phyloP scores from a whole-genome alignment of 2,113 vertebrate genomes.

The Mobula hypostoma region DNA sequence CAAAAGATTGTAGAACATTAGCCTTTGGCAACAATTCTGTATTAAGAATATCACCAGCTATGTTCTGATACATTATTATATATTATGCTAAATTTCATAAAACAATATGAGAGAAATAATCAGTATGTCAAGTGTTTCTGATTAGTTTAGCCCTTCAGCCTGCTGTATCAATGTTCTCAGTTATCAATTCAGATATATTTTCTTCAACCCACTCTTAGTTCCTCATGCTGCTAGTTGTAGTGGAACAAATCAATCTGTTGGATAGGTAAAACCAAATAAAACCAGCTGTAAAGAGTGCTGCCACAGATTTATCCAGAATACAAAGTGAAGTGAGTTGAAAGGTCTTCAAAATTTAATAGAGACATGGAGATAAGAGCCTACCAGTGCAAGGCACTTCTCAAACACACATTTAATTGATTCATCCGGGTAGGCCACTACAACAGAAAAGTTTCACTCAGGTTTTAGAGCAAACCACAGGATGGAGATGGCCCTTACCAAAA shows the following conservation, averaged over 20 bases:
- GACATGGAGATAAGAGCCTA: not conserved
- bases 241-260: not conserved
- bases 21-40: not conserved
- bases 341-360: not conserved
- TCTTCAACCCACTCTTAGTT: not conserved
- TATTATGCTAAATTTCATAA: not conserved
- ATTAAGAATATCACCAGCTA: not conserved
- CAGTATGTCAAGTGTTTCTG: not conserved
- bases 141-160: not conserved
- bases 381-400: not conserved
- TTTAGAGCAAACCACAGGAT: too few relatives aligned
- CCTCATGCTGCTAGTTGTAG: not conserved
- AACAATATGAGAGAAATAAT: conserved; percentile 5
- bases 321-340: not conserved
- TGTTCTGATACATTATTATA: not conserved
- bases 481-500: too few relatives aligned
- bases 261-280: not conserved
- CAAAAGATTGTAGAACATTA: not conserved
- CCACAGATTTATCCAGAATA: not conserved
- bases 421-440: not conserved
- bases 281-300: not conserved
- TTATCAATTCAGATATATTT: not conserved
- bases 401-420: not conserved
- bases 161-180: not conserved
- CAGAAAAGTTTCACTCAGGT: not conserved